Evolutionary conservation across 1,140 invertebrate species (phyloP).

Genomic region (Nasonia vitripennis): DNA sequence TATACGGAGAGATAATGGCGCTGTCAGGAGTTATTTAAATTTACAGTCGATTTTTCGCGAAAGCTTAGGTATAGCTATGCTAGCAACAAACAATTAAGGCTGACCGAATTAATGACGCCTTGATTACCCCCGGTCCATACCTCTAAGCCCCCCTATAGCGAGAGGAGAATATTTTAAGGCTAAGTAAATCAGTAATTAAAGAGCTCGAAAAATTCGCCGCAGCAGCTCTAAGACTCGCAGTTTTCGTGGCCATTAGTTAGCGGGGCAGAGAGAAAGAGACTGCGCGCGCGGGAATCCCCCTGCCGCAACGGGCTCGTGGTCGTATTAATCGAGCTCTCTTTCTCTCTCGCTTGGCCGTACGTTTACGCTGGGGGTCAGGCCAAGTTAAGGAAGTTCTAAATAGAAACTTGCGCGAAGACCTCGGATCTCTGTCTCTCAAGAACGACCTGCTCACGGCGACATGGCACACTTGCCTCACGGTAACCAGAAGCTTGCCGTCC

Average conservation of each 20-base stretch:
- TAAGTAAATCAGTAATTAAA: neutral
- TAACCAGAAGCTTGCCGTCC: neutral
- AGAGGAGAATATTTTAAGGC: neutral
- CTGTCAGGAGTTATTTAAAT: too few relatives aligned
- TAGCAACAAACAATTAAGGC: too few relatives aligned
- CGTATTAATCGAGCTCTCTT: slow-evolving; percentile 38
- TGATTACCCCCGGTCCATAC: neutral
- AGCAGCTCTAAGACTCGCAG: neutral
- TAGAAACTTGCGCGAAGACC: slow-evolving; percentile 28
- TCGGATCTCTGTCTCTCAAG: slow-evolving; percentile 31
- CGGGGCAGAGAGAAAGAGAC: neutral
- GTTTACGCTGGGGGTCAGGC: neutral
- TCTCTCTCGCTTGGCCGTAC: neutral
- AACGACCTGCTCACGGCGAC: neutral
- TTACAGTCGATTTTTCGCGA: too few relatives aligned
- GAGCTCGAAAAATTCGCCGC: neutral
- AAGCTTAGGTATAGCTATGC: too few relatives aligned
- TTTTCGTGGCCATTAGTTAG: neutral
- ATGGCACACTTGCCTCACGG: slow-evolving; percentile 18
- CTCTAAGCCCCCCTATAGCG: neutral
- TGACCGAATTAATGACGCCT: neutral
- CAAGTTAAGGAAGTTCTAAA: slow-evolving; percentile 38
- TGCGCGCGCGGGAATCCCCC: neutral
- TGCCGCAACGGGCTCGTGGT: slow-evolving; percentile 6
- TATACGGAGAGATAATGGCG: too few relatives aligned